Evolutionary conservation across 2,797 vertebrate genomes (phyloP).

Genomic region (Sebastes glaucus): DNA sequence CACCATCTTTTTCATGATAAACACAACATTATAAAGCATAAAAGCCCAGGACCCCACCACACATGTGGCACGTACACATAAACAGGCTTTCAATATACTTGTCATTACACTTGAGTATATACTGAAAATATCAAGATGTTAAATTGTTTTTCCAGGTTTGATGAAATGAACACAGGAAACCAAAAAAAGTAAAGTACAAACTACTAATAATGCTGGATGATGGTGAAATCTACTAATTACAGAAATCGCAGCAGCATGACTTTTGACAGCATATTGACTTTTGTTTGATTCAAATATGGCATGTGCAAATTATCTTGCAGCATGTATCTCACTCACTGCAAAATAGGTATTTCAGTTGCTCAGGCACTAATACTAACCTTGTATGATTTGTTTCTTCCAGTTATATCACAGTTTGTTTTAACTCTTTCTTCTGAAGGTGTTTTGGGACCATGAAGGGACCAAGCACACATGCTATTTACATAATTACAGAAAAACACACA

Average conservation of each 20-base stretch:
- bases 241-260: slow-evolving; percentile 37
- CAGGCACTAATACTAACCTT: slow-evolving; percentile 10
- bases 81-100: not conserved
- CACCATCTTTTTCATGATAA: not conserved
- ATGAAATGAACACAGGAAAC: slow-evolving; percentile 45
- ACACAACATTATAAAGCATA: not conserved
- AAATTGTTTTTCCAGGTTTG: slow-evolving; percentile 57
- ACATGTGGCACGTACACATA: not conserved
- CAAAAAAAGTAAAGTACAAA: slow-evolving; percentile 47
- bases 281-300: slow-evolving; percentile 18
- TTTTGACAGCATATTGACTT: slow-evolving; percentile 14
- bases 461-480: not conserved
- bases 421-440: not conserved
- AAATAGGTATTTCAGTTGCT: not conserved
- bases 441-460: not conserved
- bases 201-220: slow-evolving; percentile 15
- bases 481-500: not conserved
- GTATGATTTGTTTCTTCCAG: not conserved
- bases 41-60: not conserved
- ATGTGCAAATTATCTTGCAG: slow-evolving; percentile 37
- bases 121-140: slow-evolving; percentile 27
- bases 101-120: not conserved
- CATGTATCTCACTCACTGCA: slow-evolving; percentile 28
- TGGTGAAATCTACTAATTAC: slow-evolving; percentile 26
- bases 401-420: not conserved